Base-by-base conservation (phyloP, 1,140 invertebrate species). In the Euschistus heros region DNA sequence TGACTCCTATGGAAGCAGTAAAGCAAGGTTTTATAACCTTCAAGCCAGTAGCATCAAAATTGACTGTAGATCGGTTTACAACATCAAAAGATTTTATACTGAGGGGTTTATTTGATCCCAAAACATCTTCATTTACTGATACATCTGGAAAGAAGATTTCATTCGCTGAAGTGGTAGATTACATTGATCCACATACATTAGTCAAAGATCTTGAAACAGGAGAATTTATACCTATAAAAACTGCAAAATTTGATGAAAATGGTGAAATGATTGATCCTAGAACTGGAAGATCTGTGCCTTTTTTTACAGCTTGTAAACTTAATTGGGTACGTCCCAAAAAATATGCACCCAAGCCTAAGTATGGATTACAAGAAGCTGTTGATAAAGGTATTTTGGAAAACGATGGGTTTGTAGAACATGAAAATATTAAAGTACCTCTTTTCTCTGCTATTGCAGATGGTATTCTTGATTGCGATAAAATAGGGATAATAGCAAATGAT, bases 221-320 rank as follows among this genome's bases (percentile, higher is more conserved):
- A 64, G 80, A 78, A 71, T 88, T 83, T 71, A 78, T 92, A 57
- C 76, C 85, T 2, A 75, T 93, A n/a, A 26, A 17, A 10, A 77
- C 83, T 64, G 82, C 86, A 73, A 79, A 81, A 68, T 86, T 94
- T 75, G 81, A 82, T 72, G 82, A 84, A 65, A 81, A 83, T 0
- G 90, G 90, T 10, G 81, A 89, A 70, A 87, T 93, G 82, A 83
- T 92, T 5, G 88, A 95, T 78, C 84, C 85, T 13, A 86, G 86
- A 74, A 88, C 84, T 24, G 89, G 90, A 10, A 85, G 87, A 73
- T 81, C 84, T 61, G 81, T 94, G 47, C 82, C 87, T 6, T 91
- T 94, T 75, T 86, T 92, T 75, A 87, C 93, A 73, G 92, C 91
- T 67, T 80, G 93, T 44, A 82, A 87, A 71, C 75, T 83, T 50